Evolutionary conservation across 2,888 invertebrate species (phyloP), one percentile per base, ranked within the genome.

Genomic region (Lutraria lutraria): DNA sequence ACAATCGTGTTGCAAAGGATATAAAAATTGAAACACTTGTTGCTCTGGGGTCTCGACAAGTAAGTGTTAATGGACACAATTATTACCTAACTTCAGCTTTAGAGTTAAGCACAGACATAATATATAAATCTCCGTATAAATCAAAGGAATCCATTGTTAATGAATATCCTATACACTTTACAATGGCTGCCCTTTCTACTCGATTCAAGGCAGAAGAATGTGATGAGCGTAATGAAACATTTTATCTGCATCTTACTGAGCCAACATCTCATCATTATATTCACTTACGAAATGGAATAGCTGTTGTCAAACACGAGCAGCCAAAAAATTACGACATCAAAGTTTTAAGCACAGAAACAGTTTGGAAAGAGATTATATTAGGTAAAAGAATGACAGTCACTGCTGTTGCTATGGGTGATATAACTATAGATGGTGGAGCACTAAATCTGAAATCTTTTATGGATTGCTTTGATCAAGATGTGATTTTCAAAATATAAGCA

Each of bases 71-170:
- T 89, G 95, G 94, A 8, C 85, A 95, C 16, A 95, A 95, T 88
- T 95, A 95, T 89, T 95, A 94, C 85, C 88, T 95, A n/a, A 95
- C 95, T 13, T 87, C 88, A 0, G 94, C 95, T 12, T 88, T 95
- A 12, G 95, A 95, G 83, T 93, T 92, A 82, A 87, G 92, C 25
- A 93, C 94, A 0, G 88, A 90, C 52, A 82, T 93, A 10, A 83
- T 89, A 53, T 81, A 93, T 3, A 86, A 82, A 53, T 25, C 60
- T 13, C 76, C 87, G 4, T 56, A 31, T 10, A 76, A 81, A 13
- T 85, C 84, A 52, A 88, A 85, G 76, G 88, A 82, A 21, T 86
- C 56, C 10, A 52, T 90, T 16, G 81, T 94, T 6, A 54, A 85
- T 29, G 52, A 76, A 34, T 88, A 90, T 43, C 93, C 94, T 16